A percentile compares a stretch with the other conserved stretches of the same genome.
Conservation (phyloP, 1,140 invertebrate genomes). For the Calliopsis andreniformis region DNA sequence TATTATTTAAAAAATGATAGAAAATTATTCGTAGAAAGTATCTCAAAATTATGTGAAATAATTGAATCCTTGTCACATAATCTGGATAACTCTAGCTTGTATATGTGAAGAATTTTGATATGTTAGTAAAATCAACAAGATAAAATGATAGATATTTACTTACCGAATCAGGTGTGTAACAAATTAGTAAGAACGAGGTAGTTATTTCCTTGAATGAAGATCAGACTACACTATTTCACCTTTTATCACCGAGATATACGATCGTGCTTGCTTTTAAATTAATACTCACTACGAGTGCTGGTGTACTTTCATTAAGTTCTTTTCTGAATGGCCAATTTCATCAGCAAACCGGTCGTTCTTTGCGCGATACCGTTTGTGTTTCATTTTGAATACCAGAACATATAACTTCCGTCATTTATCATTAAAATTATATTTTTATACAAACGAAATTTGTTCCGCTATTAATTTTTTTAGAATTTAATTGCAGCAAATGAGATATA, state of each 20-base stretch:
- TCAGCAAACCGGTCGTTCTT: conserved; percentile 37
- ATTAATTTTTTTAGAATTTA: no score
- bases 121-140: conserved; percentile 33
- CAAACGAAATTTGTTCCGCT: no score
- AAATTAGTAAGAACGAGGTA: conserved; percentile 53
- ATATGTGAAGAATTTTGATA: conserved; percentile 3
- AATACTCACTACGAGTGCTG: conserved; percentile 15
- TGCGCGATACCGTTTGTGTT: conserved; percentile 42
- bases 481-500: no score
- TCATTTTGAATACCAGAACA: conserved; percentile 38
- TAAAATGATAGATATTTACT: conserved; percentile 63
- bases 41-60: neutral
- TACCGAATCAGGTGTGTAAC: conserved; percentile 47
- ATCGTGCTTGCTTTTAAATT: conserved; percentile 26
- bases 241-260: conserved; percentile 14
- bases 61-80: neutral
- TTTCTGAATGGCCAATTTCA: conserved; percentile 7
- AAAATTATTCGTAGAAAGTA: no score
- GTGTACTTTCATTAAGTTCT: conserved; percentile 31
- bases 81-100: neutral
- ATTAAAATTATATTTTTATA: neutral
- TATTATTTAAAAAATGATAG: neutral
- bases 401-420: neutral
- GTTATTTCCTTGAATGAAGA: conserved; percentile 43
- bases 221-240: conserved; percentile 27